These are phyloP conservation scores for Ennomos fuscantarius DNA, from an alignment of 2,888 invertebrate species.

Conservation along the genomic window DNA sequence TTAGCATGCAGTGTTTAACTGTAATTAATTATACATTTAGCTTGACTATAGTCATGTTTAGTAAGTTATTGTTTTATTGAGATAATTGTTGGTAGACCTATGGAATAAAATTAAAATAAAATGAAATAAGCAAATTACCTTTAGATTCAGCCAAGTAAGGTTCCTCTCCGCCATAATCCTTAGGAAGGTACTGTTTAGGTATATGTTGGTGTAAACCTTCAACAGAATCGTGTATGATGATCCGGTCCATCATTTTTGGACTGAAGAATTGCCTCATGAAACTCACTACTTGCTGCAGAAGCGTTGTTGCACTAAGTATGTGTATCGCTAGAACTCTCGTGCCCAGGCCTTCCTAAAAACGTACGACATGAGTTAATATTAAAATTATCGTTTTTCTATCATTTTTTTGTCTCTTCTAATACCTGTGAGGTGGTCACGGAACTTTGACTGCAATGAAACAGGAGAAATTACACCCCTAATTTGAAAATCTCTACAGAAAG, in stretches of 20 bases:
- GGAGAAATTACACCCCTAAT: no score
- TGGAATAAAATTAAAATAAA: no score
- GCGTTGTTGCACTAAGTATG: slow-evolving; percentile 67
- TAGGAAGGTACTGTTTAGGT: slow-evolving; percentile 61
- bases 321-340: slow-evolving; percentile 71
- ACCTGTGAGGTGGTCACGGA: no score
- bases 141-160: slow-evolving; percentile 60
- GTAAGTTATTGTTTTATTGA: no score
- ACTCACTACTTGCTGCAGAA: slow-evolving; percentile 58
- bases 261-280: slow-evolving; percentile 67
- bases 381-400: no score
- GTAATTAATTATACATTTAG: no score
- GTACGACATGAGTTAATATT: not conserved
- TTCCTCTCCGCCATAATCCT: slow-evolving; percentile 63
- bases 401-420: no score
- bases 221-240: slow-evolving; percentile 56
- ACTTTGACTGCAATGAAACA: no score
- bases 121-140: slow-evolving; percentile 56
- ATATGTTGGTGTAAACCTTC: slow-evolving; percentile 55
- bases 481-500: no score
- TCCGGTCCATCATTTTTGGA: slow-evolving; percentile 61
- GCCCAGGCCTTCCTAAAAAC: slow-evolving; percentile 77
- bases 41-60: no score
- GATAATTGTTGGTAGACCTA: no score
- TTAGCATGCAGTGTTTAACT: no score